A percentile compares a stretch with the other conserved stretches of the same genome.
These are phyloP conservation scores for Oscarella lobularis DNA, from an alignment of 37 sponge, comb jelly and placozoan species.

Conservation along the genomic window DNA sequence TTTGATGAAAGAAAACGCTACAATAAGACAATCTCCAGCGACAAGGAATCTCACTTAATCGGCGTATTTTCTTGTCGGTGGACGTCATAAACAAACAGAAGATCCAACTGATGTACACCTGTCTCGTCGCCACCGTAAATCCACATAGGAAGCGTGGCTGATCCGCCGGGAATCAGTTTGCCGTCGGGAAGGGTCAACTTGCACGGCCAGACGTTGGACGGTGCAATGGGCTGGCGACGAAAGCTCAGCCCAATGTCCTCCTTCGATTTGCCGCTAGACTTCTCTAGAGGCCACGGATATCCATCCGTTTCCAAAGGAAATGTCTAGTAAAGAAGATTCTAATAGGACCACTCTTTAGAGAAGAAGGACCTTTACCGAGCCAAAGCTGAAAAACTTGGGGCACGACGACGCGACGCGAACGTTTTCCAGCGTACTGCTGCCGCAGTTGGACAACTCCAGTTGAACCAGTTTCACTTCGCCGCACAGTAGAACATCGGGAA, in stretches of 20 bases:
- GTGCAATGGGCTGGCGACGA: background rate
- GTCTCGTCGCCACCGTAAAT: background rate
- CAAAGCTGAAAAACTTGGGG: background rate
- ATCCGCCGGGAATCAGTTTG: background rate
- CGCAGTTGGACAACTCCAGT: background rate
- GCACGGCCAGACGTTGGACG: background rate
- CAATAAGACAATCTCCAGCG: background rate
- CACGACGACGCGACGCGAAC: background rate
- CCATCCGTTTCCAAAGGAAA: background rate
- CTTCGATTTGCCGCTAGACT: background rate
- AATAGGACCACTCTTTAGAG: no score
- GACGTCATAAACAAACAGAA: background rate
- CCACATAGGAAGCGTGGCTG: background rate
- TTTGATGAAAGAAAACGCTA: background rate
- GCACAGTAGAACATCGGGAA: background rate
- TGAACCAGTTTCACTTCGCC: background rate
- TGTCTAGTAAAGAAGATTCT: background rate
- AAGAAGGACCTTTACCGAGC: no score
- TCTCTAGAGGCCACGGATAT: background rate
- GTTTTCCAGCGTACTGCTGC: background rate
- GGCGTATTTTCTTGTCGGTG: background rate
- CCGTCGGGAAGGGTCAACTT: background rate
- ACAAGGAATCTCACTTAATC: background rate
- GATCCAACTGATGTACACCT: background rate
- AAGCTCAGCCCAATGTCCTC: no score